Conservation (phyloP, 2,113 vertebrate species). For the Phalacrocorax aristotelis region DNA sequence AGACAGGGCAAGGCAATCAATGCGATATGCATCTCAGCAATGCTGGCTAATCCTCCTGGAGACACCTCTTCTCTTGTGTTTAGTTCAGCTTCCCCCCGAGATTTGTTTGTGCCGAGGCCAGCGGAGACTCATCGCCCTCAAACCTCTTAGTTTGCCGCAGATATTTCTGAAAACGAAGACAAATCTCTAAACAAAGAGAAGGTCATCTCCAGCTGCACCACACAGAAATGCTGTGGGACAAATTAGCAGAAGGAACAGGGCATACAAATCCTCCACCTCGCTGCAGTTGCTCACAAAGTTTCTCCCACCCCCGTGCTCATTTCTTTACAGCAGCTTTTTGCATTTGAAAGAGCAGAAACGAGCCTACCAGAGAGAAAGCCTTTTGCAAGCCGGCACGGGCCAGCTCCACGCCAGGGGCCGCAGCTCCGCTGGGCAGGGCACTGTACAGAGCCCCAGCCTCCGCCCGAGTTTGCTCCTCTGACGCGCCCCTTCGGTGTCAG, state of each 20-base stretch:
- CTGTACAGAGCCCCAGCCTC: not conserved
- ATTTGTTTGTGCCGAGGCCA: not conserved
- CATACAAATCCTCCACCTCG: not conserved
- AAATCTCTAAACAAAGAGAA: not conserved
- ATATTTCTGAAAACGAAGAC: not conserved
- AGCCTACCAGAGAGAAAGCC: not conserved
- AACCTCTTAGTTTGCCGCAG: not conserved
- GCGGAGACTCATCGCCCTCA: accelerated
- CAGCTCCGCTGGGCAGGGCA: not conserved
- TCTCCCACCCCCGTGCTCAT: accelerated
- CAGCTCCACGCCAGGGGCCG: not conserved
- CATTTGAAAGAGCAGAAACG: not conserved
- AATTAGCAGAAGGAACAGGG: not conserved
- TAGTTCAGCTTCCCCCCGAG: not conserved
- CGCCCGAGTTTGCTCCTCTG: not conserved
- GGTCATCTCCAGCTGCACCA: not conserved
- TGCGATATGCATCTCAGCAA: not conserved
- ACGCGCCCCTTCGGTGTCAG: not conserved
- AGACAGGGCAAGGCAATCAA: not conserved
- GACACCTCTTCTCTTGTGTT: not conserved
- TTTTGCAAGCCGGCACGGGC: not conserved
- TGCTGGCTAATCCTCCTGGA: not conserved
- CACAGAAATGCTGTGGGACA: not conserved
- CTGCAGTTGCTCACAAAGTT: not conserved
- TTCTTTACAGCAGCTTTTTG: not conserved